These are phyloP conservation scores for Micrasema longulum DNA, from an alignment of 1,140 invertebrate species.

Conservation along the genomic window DNA sequence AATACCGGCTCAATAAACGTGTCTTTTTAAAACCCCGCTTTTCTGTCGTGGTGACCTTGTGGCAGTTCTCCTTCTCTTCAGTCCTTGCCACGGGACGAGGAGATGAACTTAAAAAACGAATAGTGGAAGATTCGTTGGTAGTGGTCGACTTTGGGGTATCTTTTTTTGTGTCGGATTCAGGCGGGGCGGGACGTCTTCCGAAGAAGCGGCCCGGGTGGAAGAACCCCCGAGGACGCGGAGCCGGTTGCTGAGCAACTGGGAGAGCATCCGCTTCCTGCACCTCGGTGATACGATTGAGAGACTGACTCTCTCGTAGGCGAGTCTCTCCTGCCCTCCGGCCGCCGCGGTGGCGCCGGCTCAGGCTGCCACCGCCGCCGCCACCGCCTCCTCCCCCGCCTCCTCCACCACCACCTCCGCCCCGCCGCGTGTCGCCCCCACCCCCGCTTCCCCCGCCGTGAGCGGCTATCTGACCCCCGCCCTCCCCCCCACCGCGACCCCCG, in stretches of 20 bases:
- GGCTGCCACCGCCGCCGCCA: conserved; percentile 57
- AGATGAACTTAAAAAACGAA: conserved; percentile 40
- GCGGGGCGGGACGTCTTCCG: conserved; percentile 58
- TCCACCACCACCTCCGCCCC: conserved; percentile 54
- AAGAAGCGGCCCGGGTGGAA: conserved; percentile 52
- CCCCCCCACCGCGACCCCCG: conserved; percentile 63
- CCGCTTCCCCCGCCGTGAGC: conserved; percentile 34
- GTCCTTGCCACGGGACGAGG: conserved; percentile 54
- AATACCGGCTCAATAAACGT: conserved; percentile 73
- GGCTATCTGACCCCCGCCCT: conserved; percentile 56
- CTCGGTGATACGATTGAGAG: conserved; percentile 84
- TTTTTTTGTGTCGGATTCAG: conserved; percentile 56
- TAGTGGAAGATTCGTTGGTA: conserved; percentile 48
- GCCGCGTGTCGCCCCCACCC: conserved; percentile 47
- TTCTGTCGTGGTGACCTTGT: conserved; percentile 62
- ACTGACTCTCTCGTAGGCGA: conserved; percentile 81
- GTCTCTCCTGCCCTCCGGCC: conserved; percentile 74
- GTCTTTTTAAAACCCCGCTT: conserved; percentile 69
- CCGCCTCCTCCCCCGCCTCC: conserved; percentile 57
- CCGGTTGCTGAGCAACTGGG: conserved; percentile 37
- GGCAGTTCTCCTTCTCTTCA: conserved; percentile 62
- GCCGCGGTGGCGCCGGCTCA: conserved; percentile 66
- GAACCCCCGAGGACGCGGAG: conserved; percentile 45
- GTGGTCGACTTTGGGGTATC: conserved; percentile 57
- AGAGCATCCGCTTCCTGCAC: conserved; percentile 72